Conservation (phyloP, 30 jellyfish, hydroid and myxozoan genomes). For the Phacellophora camtschatica region DNA sequence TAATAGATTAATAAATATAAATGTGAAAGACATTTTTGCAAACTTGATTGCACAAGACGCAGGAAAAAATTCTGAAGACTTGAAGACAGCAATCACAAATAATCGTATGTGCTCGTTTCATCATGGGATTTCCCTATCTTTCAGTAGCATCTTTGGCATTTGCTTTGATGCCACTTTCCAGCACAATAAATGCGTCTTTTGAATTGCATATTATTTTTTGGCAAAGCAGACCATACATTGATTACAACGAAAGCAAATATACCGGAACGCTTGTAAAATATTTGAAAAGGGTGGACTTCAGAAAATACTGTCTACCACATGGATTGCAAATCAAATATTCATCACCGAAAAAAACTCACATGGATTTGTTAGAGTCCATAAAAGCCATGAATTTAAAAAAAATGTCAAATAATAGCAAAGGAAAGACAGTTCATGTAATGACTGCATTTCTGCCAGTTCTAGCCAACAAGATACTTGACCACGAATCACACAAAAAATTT, state of each 20-base stretch:
- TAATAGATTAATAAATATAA: too few relatives aligned
- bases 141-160: too few relatives aligned
- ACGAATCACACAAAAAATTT: not conserved
- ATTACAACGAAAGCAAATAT: not conserved
- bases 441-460: conserved; percentile 24
- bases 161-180: too few relatives aligned
- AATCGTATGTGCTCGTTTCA: too few relatives aligned
- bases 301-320: not conserved
- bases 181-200: not conserved
- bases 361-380: not conserved
- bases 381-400: not conserved
- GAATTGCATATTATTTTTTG: conserved; percentile 1
- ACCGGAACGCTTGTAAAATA: not conserved
- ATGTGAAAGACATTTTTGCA: too few relatives aligned
- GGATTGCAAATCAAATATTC: conserved; percentile 10
- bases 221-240: conserved; percentile 21
- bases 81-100: too few relatives aligned
- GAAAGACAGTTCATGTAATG: not conserved
- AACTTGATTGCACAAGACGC: too few relatives aligned
- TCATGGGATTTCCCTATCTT: too few relatives aligned
- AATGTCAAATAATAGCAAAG: not conserved
- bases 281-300: not conserved
- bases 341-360: not conserved
- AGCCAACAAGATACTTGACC: not conserved
- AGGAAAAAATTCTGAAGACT: too few relatives aligned